Evolutionary conservation across 1,140 invertebrate genomes (phyloP), one percentile per base, ranked within the genome.

Genomic region (Holcopasites calliopsidis): DNA sequence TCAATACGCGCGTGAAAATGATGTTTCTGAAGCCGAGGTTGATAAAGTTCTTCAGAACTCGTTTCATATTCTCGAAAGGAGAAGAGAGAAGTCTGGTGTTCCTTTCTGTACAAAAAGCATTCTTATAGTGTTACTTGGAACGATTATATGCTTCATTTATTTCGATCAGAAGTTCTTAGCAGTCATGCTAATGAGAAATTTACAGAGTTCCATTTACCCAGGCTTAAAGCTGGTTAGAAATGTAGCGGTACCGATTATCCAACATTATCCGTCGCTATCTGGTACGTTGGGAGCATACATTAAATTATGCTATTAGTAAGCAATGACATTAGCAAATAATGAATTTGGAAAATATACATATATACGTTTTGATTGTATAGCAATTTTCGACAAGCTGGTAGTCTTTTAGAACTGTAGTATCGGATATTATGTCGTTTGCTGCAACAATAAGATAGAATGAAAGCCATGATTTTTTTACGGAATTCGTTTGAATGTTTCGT

Each of bases 201-300:
- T 94, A 40, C 95, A 95, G 90, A 94, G 94, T 84, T 93, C 93
- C 81, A 95, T 95, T 86, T 95, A 95, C 92, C 94, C 95, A 28
- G 93, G 92, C 40, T 92, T 95, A 85, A 92, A 93, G 77, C 64
- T 93, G 7, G 87, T 95, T 40, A 91, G 95, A 68, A 92, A 93
- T 84, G 62, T 93, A n/a, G 93, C 94, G 54, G 90, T 95, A 55
- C 94, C 94, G 18, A 77, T 95, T 54, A 92, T 95, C 73, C 90
- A 92, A 62, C 84, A 88, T 64, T 95, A 94, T 88, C 94, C 94
- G 54, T 90, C 91, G n/a, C 79, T 95, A 68, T 94, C 94, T 87
- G 93, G 94, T 95, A 91, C 71, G 62, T 79, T 69, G 33, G 38
- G n/a, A 13, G 23, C n/a, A 23, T n/a, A n/a, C n/a, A n/a, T n/a